Evolutionary conservation across 2,797 vertebrate species (phyloP), one percentile per base, ranked within the genome.

Genomic region (Pipistrellus pipistrellus): DNA sequence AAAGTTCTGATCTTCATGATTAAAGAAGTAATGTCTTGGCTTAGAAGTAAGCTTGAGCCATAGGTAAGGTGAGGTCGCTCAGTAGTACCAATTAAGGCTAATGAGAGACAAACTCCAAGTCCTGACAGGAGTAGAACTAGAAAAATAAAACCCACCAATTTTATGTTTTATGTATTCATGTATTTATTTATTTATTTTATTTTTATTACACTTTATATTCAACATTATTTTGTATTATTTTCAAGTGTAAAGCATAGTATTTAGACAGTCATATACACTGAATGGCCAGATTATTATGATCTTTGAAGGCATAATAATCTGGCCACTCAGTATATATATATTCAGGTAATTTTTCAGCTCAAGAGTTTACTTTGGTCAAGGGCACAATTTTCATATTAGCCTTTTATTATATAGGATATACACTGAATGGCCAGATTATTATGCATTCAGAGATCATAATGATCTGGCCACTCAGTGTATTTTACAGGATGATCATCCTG

Each of bases 1-100:
- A 85, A 64, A 94, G 53, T 85, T 94, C 94, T 94, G 41, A 21
- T 14, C n/a, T n/a, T 0, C 76, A 35, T 81, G 92, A 59, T 83
- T 83, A 77, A 96, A 94, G 53, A 94, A 95, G 18, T 13, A 75
- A 89, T 96, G 10, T 77, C 35, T 97, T 95, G 71, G 76, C 27
- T 30, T 78, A 35, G 77, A 71, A 44, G 88, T 78, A 85, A 97
- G 64, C 89, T n/a, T 88, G 85, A 95, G 51, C 71, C 85, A 85
- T 8, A 15, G 13, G 1, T 82, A 94, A 88, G 32, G 4, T 97
- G 91, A 62, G 48, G 7, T 35, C 90, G n/a, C 81, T 94, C 27
- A 20, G 10, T 20, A 89, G 62, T 20, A 86, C 82, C 53, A 85
- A 32, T 8, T 81, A 21, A 88, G 89, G 76, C 20, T 53, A 80